A percentile compares a stretch with the other conserved stretches of the same genome.
These are phyloP conservation scores for Nineta flava DNA, from an alignment of 2,888 invertebrate genomes.

Conservation along the genomic window DNA sequence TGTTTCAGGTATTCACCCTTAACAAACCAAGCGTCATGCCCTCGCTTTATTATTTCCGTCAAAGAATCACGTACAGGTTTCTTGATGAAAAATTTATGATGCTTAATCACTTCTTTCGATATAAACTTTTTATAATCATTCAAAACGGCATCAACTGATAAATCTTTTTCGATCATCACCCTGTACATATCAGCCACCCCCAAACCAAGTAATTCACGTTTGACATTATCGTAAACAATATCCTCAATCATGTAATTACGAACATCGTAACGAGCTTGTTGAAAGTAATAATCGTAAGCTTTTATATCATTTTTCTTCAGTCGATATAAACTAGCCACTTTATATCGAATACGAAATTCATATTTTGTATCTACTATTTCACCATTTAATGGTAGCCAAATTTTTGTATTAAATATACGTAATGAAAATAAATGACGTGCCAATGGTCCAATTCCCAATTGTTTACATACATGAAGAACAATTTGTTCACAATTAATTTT, in stretches of 20 bases:
- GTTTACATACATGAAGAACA: slow-evolving; percentile 52
- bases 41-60: slow-evolving; percentile 35
- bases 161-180: slow-evolving; percentile 59
- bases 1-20: slow-evolving; percentile 70
- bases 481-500: slow-evolving; percentile 46
- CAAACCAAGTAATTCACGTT: slow-evolving; percentile 63
- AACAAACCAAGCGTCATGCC: slow-evolving; percentile 48
- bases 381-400: slow-evolving; percentile 55
- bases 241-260: slow-evolving; percentile 64
- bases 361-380: slow-evolving; percentile 35
- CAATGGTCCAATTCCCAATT: slow-evolving; percentile 56
- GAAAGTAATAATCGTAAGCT: slow-evolving; percentile 74
- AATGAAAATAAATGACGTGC: slow-evolving; percentile 66
- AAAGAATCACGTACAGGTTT: slow-evolving; percentile 56
- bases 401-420: slow-evolving; percentile 41
- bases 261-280: slow-evolving; percentile 70
- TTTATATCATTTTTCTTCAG: slow-evolving; percentile 50
- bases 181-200: slow-evolving; percentile 80
- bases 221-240: slow-evolving; percentile 60
- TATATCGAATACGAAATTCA: slow-evolving; percentile 68
- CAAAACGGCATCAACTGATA: slow-evolving; percentile 48
- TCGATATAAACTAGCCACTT: slow-evolving; percentile 44
- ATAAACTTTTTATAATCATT: slow-evolving; percentile 70
- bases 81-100: slow-evolving; percentile 59
- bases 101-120: slow-evolving; percentile 59